phyloP scores from a whole-genome alignment of 2,797 vertebrate species.

The Picus viridis region DNA sequence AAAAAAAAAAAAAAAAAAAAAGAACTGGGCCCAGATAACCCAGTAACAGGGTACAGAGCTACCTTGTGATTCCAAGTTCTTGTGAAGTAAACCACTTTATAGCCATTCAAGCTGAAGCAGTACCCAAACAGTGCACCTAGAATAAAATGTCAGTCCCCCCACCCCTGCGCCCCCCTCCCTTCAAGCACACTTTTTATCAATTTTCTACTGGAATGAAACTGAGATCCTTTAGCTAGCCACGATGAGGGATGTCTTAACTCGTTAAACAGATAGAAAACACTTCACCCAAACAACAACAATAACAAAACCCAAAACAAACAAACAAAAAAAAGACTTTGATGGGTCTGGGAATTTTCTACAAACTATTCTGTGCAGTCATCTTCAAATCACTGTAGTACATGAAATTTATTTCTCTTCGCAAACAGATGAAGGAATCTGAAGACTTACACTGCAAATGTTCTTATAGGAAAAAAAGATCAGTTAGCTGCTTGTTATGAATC shows the following conservation, averaged over 20 bases:
- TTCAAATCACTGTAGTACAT: conserved; percentile 39
- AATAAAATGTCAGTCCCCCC: background rate
- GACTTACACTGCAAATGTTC: conserved; percentile 49
- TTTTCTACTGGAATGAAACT: conserved; percentile 50
- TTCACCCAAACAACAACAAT: conserved; percentile 66
- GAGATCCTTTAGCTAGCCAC: conserved; percentile 14
- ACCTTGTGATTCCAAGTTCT: background rate
- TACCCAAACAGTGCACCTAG: conserved; percentile 35
- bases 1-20: fast-evolving
- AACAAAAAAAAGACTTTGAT: conserved; percentile 6
- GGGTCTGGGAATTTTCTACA: conserved; percentile 66
- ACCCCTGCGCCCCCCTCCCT: background rate
- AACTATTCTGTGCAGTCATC: conserved; percentile 55
- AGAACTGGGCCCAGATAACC: conserved; percentile 4
- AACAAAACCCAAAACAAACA: background rate
- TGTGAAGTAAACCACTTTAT: background rate
- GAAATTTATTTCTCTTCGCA: background rate
- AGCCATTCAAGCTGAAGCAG: conserved; percentile 15
- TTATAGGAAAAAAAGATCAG: conserved; percentile 40
- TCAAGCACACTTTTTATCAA: background rate
- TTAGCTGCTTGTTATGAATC: conserved; percentile 21
- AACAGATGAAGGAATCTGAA: conserved; percentile 48
- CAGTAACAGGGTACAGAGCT: conserved; percentile 17
- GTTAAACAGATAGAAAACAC: conserved; percentile 53
- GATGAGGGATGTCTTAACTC: conserved; percentile 1